Conservation (phyloP, 2,888 invertebrate species). For the Drosophila fulvimacula region DNA sequence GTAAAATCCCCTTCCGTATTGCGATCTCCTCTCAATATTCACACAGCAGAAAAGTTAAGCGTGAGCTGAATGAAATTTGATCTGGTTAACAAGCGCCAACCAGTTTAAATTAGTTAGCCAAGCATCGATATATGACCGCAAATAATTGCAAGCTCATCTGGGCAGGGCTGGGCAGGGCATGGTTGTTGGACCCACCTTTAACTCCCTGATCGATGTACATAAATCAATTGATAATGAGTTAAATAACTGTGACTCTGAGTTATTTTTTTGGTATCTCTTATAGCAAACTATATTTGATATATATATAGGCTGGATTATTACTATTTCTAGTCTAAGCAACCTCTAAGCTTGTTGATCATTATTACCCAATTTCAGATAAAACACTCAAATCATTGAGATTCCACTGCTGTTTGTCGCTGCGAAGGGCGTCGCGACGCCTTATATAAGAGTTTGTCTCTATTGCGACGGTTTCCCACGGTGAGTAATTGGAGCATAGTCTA, state of each 20-base stretch:
- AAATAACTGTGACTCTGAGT: background rate
- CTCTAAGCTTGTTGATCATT: too few species aligned
- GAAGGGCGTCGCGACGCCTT: too few species aligned
- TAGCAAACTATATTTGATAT: too few species aligned
- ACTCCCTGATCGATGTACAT: background rate
- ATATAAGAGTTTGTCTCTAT: too few species aligned
- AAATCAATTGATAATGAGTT: background rate
- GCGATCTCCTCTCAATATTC: slow-evolving; percentile 19
- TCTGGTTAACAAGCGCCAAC: slow-evolving; percentile 22
- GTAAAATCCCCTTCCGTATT: background rate
- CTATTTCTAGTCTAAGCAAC: too few species aligned
- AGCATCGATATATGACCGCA: background rate
- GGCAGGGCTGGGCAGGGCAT: background rate
- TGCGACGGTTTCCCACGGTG: too few species aligned
- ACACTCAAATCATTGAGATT: too few species aligned
- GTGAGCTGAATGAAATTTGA: slow-evolving; percentile 31
- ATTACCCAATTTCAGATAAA: too few species aligned
- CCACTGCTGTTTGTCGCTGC: too few species aligned
- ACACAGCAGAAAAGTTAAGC: slow-evolving; percentile 40
- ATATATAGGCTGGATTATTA: too few species aligned
- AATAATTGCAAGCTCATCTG: background rate
- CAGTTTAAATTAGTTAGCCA: slow-evolving; percentile 15
- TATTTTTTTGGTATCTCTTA: background rate
- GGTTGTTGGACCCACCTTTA: background rate
- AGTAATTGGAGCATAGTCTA: too few species aligned